phyloP scores from a whole-genome alignment of 2,113 vertebrate genomes.

The Sula dactylatra region DNA sequence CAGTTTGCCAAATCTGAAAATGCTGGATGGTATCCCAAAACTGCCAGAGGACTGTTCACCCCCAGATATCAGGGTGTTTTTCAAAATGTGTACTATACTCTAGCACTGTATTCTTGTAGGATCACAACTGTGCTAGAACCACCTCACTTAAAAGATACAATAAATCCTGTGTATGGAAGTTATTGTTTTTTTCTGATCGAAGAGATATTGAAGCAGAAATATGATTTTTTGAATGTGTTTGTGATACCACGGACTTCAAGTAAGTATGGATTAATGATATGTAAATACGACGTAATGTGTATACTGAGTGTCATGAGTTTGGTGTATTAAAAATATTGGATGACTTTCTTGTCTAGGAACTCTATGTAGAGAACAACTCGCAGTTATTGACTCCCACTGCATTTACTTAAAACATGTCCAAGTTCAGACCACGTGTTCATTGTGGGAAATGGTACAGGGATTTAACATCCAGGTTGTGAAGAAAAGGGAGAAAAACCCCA shows the following conservation, averaged over 20 bases:
- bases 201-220: neutral
- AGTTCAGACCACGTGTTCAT: neutral
- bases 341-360: neutral
- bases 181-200: neutral
- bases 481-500: neutral
- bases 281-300: neutral
- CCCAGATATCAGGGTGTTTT: constrained; percentile 64
- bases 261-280: neutral
- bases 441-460: neutral
- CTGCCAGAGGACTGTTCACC: constrained; percentile 84
- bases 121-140: neutral
- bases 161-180: neutral
- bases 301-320: neutral
- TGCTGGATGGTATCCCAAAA: constrained; percentile 88
- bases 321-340: neutral
- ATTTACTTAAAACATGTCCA: neutral
- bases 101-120: constrained; percentile 58
- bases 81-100: constrained; percentile 82
- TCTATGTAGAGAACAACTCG: neutral
- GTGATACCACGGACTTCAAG: neutral
- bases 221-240: neutral
- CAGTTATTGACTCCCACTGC: neutral
- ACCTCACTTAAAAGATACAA: neutral
- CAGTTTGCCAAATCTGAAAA: constrained; percentile 92
- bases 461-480: neutral